Conservation (phyloP, 2,113 vertebrate species). For the Maylandia zebra region DNA sequence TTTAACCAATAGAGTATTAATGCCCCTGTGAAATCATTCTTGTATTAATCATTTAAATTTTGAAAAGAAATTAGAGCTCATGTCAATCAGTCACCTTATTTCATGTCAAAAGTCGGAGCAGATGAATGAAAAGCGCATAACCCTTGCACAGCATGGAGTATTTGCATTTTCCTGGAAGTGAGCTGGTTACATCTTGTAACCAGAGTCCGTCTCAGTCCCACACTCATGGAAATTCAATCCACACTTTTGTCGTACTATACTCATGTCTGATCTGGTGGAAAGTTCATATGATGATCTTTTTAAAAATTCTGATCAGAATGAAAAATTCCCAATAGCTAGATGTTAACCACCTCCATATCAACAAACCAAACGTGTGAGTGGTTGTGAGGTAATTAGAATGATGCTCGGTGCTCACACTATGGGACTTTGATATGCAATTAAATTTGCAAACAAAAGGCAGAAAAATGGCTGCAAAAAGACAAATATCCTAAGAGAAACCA, state of each 20-base stretch:
- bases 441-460: not conserved
- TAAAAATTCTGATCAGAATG: not conserved
- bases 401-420: not conserved
- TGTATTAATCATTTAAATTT: not conserved
- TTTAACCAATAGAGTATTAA: not conserved
- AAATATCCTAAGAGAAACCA: not conserved
- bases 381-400: not conserved
- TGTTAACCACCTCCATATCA: not conserved
- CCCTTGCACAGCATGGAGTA: not conserved
- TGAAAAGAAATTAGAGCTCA: not conserved
- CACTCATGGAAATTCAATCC: not conserved
- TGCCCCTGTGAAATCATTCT: not conserved
- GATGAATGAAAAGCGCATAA: not conserved
- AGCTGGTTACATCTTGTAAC: not conserved
- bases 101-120: not conserved
- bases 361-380: not conserved
- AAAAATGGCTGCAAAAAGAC: not conserved
- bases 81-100: not conserved
- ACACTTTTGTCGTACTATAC: too few species aligned
- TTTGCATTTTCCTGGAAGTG: constrained; percentile 31
- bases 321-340: not conserved
- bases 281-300: not conserved
- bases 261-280: not conserved
- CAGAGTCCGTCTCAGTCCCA: not conserved
- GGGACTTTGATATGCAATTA: not conserved